Conservation (phyloP, 2,113 vertebrate species). For the Dinomys branickii region DNA sequence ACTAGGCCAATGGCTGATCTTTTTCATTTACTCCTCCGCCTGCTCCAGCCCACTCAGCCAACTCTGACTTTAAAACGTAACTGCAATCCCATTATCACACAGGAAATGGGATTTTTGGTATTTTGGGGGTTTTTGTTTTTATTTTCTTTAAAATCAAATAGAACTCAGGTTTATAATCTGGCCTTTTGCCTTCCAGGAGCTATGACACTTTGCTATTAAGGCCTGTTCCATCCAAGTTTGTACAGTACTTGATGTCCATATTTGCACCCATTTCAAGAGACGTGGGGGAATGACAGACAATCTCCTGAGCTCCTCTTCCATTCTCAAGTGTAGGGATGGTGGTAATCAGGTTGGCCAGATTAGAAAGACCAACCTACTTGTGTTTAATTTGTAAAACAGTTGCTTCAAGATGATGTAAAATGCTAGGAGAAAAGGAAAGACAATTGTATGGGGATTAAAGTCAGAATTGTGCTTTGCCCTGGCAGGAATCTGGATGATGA, state of each 20-base stretch:
- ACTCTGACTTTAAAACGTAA: not conserved
- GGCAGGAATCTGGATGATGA: not conserved
- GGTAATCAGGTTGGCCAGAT: not conserved
- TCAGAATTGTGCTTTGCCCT: not conserved
- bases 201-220: not conserved
- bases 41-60: not conserved
- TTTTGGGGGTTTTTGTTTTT: not conserved
- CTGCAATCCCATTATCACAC: not conserved
- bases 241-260: not conserved
- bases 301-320: not conserved
- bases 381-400: not conserved
- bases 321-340: not conserved
- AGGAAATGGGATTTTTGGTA: too few relatives aligned
- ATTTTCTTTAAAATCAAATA: not conserved
- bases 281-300: not conserved
- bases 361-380: not conserved
- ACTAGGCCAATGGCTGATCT: fast-evolving
- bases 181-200: not conserved
- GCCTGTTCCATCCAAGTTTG: not conserved
- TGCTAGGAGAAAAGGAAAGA: not conserved
- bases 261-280: not conserved
- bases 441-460: not conserved
- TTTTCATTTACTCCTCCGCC: not conserved
- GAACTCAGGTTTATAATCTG: not conserved
- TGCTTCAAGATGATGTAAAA: not conserved